Conservation (phyloP, 2,888 invertebrate genomes). For the Chydorus sphaericus region DNA sequence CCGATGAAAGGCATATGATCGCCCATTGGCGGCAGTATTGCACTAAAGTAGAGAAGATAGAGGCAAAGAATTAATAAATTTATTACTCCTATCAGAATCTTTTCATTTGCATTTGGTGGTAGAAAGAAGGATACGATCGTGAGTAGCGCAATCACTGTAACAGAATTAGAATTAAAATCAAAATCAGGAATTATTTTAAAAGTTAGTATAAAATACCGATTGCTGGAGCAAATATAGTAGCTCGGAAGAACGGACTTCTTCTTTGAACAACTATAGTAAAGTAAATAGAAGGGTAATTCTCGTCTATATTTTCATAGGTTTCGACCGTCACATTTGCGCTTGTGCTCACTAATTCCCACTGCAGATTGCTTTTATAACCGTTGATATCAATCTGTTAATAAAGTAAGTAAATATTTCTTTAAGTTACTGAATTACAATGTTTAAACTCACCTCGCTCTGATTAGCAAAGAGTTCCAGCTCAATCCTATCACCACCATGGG, state of each 20-base stretch:
- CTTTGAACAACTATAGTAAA: constrained; percentile 38
- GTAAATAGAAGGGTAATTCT: constrained; percentile 39
- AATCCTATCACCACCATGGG: constrained; percentile 38
- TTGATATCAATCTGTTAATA: background rate
- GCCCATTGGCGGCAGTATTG: constrained; percentile 40
- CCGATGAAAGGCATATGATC: constrained; percentile 41
- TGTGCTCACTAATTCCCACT: constrained; percentile 14
- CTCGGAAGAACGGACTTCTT: constrained; percentile 42
- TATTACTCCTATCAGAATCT: constrained; percentile 40
- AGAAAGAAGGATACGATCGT: constrained; percentile 47
- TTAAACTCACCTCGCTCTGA: constrained; percentile 18
- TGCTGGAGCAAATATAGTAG: constrained; percentile 46
- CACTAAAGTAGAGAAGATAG: constrained; percentile 45
- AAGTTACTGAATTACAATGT: background rate
- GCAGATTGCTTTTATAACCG: background rate
- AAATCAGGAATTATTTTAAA: background rate
- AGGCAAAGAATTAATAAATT: constrained; percentile 43
- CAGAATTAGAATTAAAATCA: constrained; percentile 11
- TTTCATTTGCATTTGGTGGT: constrained; percentile 49
- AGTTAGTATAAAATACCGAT: constrained; percentile 25
- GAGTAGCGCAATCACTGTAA: constrained; percentile 41
- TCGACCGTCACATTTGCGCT: constrained; percentile 25
- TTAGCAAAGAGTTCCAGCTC: constrained; percentile 24
- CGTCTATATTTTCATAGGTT: constrained; percentile 34
- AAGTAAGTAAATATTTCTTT: background rate